phyloP scores from a whole-genome alignment of 2,888 invertebrate species.

The Cheilosia grossa region DNA sequence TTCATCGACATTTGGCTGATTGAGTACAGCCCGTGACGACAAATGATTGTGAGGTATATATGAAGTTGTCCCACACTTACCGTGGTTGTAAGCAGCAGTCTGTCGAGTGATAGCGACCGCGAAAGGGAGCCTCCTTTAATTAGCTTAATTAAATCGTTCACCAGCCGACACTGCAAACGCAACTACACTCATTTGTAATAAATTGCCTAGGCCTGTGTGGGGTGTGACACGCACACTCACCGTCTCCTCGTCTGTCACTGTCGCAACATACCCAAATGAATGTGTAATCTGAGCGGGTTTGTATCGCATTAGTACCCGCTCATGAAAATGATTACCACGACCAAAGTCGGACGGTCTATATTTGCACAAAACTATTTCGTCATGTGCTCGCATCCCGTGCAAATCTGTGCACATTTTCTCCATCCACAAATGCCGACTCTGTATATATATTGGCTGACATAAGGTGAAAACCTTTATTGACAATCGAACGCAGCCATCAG shows the following conservation, averaged over 20 bases:
- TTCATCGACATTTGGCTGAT: slow-evolving; percentile 75
- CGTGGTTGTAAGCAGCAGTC: slow-evolving; percentile 5
- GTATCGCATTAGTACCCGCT: slow-evolving; percentile 70
- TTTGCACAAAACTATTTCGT: slow-evolving; percentile 42
- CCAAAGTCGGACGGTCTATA: neutral
- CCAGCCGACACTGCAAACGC: slow-evolving; percentile 78
- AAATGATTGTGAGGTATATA: slow-evolving; percentile 59
- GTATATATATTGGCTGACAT: slow-evolving; percentile 31
- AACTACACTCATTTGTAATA: slow-evolving; percentile 46
- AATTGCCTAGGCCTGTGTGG: neutral
- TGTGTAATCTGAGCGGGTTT: slow-evolving; percentile 76
- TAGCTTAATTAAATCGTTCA: slow-evolving; percentile 83
- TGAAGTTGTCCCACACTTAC: slow-evolving; percentile 22
- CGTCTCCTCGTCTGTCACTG: slow-evolving; percentile 9
- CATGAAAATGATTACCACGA: slow-evolving; percentile 41
- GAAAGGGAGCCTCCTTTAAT: slow-evolving; percentile 77
- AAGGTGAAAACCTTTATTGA: slow-evolving; percentile 69
- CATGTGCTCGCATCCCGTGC: slow-evolving; percentile 56
- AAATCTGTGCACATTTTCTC: slow-evolving; percentile 72
- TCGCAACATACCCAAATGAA: slow-evolving; percentile 68
- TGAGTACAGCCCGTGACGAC: slow-evolving; percentile 70
- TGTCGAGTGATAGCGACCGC: neutral
- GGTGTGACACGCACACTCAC: slow-evolving; percentile 28
- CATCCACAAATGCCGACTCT: slow-evolving; percentile 29
- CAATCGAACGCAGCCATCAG: slow-evolving; percentile 44